Evolutionary conservation across 2,797 vertebrate species (phyloP), one percentile per base, ranked within the genome.

Genomic region (Smutsia temminckii): DNA sequence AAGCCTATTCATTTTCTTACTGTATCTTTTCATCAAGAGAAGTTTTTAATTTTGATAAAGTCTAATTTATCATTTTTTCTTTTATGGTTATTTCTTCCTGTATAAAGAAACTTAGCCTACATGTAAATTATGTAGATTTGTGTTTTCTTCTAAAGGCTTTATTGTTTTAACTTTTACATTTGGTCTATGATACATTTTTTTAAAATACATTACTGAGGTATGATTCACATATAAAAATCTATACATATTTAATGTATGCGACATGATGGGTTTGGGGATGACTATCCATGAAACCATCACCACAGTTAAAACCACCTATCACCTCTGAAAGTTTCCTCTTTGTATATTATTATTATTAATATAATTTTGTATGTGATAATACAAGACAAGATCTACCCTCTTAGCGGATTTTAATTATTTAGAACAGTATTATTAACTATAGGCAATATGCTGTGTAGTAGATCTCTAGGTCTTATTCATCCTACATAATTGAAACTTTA

Each of bases 41-140:
- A 81, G 17, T 87, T 93, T 95, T 42, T 27, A 72, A 89, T 78
- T 93, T 93, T 81, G 40, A 71, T 80, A n/a, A 74, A 89, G 72
- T 87, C 40, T 61, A 80, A 71, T 91, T 87, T 93, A 63, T 61
- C 6, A 16, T 71, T 53, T 89, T 90, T 84, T 91, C 51, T 93
- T 40, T 85, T 81, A 55, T 29, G 14, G 13, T 51, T 85, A 66
- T 37, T 92, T 89, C 25, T 77, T 71, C 2, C 42, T 86, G 18
- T 32, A 55, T 79, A 77, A 61, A 21, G 71, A 91, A 88, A 66
- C 53, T 71, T 93, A 74, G 59, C 83, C 55, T 89, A 20, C 18
- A 32, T 89, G 27, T 42, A 90, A 91, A 71, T 69, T 84, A 88
- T 84, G 20, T 91, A 85, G 42, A 59, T 80, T 18, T 77, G 29